phyloP scores from a whole-genome alignment of 2,888 invertebrate genomes.

The Drosophila niveifrons region DNA sequence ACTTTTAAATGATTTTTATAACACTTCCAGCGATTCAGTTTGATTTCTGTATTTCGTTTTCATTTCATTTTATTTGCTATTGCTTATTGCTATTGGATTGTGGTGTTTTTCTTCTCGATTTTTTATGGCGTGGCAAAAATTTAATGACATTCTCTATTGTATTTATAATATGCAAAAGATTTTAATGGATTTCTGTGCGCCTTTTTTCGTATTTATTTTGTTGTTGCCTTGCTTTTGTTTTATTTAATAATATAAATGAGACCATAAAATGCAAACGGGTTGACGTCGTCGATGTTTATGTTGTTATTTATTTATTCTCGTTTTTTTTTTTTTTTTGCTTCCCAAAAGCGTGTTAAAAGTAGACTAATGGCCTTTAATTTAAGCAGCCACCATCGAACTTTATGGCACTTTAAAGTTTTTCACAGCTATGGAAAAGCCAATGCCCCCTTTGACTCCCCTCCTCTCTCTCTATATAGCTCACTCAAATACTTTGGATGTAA shows the following conservation, averaged over 20 bases:
- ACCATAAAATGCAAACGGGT: constrained; percentile 51
- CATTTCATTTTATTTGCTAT: constrained; percentile 23
- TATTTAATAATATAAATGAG: constrained; percentile 64
- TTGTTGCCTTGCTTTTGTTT: constrained; percentile 36
- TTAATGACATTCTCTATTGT: constrained; percentile 70
- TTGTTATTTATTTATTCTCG: constrained; percentile 19
- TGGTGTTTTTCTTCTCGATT: constrained; percentile 38
- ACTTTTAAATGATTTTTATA: constrained; percentile 78
- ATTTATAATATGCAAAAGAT: constrained; percentile 66
- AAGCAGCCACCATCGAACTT: constrained; percentile 41
- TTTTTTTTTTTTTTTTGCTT: constrained; percentile 11
- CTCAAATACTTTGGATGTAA: constrained; percentile 28
- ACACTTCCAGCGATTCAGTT: constrained; percentile 64
- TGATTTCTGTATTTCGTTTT: constrained; percentile 13
- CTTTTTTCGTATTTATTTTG: constrained; percentile 17
- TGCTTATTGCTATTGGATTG: neutral
- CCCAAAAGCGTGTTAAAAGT: constrained; percentile 67
- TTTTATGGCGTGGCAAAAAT: constrained; percentile 78
- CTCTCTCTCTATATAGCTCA: neutral
- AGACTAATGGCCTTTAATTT: constrained; percentile 71
- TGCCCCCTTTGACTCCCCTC: neutral
- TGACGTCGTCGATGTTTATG: constrained; percentile 1
- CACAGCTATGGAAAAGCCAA: constrained; percentile 15
- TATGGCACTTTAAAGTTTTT: constrained; percentile 33
- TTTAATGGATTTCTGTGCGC: constrained; percentile 62